Base-by-base conservation (phyloP, 2,888 invertebrate genomes). In the Mechanitis messenoides region DNA sequence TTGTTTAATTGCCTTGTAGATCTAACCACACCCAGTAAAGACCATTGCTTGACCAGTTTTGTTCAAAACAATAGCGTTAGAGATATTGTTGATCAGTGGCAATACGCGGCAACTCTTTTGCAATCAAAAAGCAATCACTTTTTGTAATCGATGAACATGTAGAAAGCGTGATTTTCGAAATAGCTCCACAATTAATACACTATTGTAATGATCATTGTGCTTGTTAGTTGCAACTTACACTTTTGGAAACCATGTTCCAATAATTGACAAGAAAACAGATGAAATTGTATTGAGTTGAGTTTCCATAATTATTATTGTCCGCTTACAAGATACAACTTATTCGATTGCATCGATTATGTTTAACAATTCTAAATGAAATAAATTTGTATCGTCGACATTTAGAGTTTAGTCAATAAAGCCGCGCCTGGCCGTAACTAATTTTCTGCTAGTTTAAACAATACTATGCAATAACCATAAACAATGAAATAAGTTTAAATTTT, bases 121-220 rank as follows among this genome's bases (percentile, higher is more conserved):
- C 78, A 85, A 86, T 58, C 77, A 82, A 84, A 56, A 55, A 65
- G 65, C 71, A 82, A 84, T 84, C 75, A 82, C 84, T 85, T 86
- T 84, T 85, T 83, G 79, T 78, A 66, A 67, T 69, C 63, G 81
- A 84, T 85, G 83, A 85, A 86, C 85, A 85, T 84, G 87, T 81
- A 78, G 73, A 74, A 76, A 74, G 72, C 71, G 70, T 72, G 65
- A 71, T 74, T 72, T 73, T 72, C 76, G 80, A 72, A 83, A 82
- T 71, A 65, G 72, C 70, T 71, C 64, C 68, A 76, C 80, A 81
- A 81, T 79, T 77, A 78, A 78, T 72, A 68, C 66, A 66, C 63
- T 69, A 72, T 73, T 68, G 66, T 68, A 64, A 65, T 63, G 60
- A 61, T 62, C 60, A 61, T 66, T 55, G 35, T 45, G 58, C 56